Conservation (phyloP, 2,113 vertebrate species). For the Anhinga rufa region DNA sequence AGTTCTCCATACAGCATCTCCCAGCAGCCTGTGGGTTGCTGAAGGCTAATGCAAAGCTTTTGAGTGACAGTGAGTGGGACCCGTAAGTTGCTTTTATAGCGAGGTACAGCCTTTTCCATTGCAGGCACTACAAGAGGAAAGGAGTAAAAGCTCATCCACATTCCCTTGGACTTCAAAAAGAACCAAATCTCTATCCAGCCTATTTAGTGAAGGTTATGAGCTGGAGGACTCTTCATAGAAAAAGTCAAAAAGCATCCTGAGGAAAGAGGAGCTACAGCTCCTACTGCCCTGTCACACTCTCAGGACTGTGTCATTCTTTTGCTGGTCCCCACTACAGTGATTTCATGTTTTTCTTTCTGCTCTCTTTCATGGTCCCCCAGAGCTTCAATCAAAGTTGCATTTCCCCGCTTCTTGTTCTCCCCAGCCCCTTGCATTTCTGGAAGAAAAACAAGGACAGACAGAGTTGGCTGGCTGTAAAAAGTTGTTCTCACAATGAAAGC, state of each 20-base stretch:
- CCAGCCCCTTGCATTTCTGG: not conserved
- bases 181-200: not conserved
- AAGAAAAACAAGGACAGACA: constrained; percentile 4
- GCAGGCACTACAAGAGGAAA: not conserved
- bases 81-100: accelerated
- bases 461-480: constrained; percentile 27
- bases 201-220: not conserved
- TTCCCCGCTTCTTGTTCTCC: not conserved
- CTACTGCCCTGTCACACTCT: not conserved
- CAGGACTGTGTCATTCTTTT: not conserved
- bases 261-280: not conserved
- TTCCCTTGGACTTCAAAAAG: not conserved
- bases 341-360: constrained; percentile 4
- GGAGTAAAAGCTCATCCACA: not conserved
- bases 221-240: not conserved
- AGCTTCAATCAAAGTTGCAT: constrained; percentile 1
- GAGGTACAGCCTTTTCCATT: not conserved
- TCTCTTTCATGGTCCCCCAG: not conserved
- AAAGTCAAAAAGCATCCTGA: not conserved
- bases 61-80: not conserved
- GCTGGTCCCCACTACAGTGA: not conserved
- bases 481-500: not conserved
- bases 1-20: not conserved
- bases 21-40: not conserved
- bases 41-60: not conserved